Evolutionary conservation across 2,888 invertebrate genomes (phyloP), one percentile per base, ranked within the genome.

Genomic region (Tromatobia lineatoria): DNA sequence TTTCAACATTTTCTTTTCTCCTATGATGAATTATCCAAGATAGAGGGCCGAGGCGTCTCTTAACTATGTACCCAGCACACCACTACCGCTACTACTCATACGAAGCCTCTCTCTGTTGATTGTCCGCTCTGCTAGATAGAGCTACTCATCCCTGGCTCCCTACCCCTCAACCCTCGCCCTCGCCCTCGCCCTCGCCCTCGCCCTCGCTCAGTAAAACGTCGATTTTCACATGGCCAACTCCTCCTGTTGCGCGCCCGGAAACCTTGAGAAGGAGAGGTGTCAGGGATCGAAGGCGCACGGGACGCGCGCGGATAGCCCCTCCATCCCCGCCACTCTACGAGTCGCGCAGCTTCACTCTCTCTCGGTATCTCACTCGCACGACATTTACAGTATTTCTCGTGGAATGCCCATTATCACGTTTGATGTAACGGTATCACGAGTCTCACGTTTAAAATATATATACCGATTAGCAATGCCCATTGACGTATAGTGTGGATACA

Each of bases 221-320:
- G 83, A 84, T 84, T 84, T 80, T 80, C 80, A 84, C 83, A 84
- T 84, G 83, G 83, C 80, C 83, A 61, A 61, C 83, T 80, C 77
- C 83, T 84, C 80, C 83, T 84, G 83, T 84, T 84, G 83, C 83
- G 80, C 83, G 74, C 80, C 80, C 83, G 83, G 80, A 84, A 80
- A 84, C 83, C 80, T 84, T 84, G 83, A 84, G 75, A 52, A 74
- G 75, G 34, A 50, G 70, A 80, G 77, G 75, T 78, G 74, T 84
- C 77, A 74, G 74, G 83, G 77, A 74, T 80, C 80, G 80, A 80
- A 77, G 18, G 75, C 64, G 64, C 25, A 47, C 70, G 66, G 47
- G 54, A n/a, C n/a, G 20, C 79, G 80, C 71, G 52, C 67, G 80
- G 64, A 80, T 80, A 52, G 54, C 34, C 73, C 73, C 42, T 29